phyloP scores from a whole-genome alignment of 2,113 vertebrate species.

The Muscicapa adusta region DNA sequence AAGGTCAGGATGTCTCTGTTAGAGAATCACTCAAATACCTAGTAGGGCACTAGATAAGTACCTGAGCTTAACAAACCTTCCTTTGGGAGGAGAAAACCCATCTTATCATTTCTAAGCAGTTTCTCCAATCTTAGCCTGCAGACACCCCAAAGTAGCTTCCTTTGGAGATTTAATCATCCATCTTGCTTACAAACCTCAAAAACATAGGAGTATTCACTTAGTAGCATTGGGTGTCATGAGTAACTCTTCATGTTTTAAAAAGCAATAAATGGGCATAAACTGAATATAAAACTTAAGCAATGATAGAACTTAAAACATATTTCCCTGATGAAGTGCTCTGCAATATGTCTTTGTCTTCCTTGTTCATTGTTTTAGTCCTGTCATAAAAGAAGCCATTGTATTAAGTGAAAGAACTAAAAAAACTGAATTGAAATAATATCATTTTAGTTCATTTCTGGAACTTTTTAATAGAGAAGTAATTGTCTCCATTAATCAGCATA shows the following conservation, averaged over 20 bases:
- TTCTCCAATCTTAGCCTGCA: not conserved
- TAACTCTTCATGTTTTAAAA: not conserved
- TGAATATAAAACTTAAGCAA: not conserved
- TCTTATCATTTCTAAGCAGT: not conserved
- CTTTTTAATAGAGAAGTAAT: not conserved
- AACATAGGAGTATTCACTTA: not conserved
- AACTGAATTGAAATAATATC: not conserved
- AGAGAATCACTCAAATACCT: not conserved
- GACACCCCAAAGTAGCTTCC: not conserved
- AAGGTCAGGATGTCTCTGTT: not conserved
- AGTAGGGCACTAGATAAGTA: not conserved
- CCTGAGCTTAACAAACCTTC: not conserved
- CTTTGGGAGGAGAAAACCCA: not conserved
- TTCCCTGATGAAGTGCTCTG: not conserved
- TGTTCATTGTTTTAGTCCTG: not conserved
- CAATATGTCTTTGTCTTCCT: not conserved
- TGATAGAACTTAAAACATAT: not conserved
- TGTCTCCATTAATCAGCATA: conserved; percentile 18
- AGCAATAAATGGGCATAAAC: not conserved
- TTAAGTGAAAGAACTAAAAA: not conserved
- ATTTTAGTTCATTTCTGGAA: not conserved
- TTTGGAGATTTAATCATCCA: not conserved
- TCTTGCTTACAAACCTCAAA: not conserved
- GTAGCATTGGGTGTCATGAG: accelerated
- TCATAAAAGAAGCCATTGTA: not conserved